Conservation (phyloP, 2,797 vertebrate species). For the Hypotaenidia philippensis region DNA sequence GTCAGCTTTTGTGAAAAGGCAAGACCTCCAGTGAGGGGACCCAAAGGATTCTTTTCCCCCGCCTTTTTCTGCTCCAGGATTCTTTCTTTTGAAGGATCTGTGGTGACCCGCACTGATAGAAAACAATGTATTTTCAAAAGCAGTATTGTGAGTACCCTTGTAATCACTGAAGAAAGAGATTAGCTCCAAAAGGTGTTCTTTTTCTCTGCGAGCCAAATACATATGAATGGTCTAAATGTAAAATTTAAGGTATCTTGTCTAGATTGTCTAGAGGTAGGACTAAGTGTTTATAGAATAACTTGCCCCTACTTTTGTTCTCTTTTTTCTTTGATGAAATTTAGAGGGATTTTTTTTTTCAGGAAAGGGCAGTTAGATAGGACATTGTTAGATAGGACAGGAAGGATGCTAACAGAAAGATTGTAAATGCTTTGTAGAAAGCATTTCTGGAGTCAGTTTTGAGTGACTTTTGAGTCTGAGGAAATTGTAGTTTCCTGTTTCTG, state of each 20-base stretch:
- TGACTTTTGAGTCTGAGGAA: neutral
- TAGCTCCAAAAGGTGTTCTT: neutral
- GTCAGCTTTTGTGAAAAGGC: neutral
- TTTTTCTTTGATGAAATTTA: neutral
- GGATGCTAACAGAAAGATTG: neutral
- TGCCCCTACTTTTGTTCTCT: neutral
- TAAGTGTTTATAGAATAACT: neutral
- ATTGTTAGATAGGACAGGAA: neutral
- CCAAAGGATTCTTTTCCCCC: neutral
- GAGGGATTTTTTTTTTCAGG: neutral
- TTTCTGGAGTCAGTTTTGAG: neutral
- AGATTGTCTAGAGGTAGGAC: neutral
- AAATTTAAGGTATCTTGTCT: neutral
- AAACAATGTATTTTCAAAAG: neutral
- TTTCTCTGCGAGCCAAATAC: neutral
- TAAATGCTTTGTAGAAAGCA: neutral
- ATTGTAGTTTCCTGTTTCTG: neutral
- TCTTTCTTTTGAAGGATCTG: neutral
- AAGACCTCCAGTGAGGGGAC: neutral
- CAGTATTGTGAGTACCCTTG: neutral
- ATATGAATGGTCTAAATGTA: neutral
- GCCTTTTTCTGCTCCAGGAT: neutral
- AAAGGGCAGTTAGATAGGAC: neutral
- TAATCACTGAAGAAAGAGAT: neutral
- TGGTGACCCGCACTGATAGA: neutral